These are phyloP conservation scores for Sarotherodon lohbergeri DNA, from an alignment of 2,113 vertebrate species.

Conservation along the genomic window DNA sequence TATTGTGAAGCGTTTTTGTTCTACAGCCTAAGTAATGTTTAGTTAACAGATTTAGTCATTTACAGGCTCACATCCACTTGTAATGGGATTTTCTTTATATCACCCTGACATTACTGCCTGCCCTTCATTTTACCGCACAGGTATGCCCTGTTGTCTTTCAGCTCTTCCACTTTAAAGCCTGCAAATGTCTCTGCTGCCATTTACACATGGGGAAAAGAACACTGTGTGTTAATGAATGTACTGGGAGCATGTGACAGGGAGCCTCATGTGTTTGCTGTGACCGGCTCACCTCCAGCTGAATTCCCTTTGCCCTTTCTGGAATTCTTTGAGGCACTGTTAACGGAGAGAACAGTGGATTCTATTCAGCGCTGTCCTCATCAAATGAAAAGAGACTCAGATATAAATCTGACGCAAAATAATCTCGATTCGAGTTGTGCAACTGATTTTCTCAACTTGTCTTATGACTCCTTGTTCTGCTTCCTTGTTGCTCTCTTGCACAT, in stretches of 20 bases:
- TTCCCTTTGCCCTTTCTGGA: not conserved
- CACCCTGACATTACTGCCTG: not conserved
- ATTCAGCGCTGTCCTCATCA: constrained; percentile 1
- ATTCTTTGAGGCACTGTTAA: constrained; percentile 1
- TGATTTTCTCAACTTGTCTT: constrained; percentile 19
- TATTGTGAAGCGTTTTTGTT: not conserved
- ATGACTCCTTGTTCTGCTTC: constrained; percentile 26
- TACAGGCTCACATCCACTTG: not conserved
- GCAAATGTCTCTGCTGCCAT: not conserved
- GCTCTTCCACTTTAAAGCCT: not conserved
- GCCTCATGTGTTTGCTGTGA: constrained; percentile 11
- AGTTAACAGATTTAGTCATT: not conserved
- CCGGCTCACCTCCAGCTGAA: constrained; percentile 27
- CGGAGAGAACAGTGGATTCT: constrained; percentile 21
- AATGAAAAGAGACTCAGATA: constrained; percentile 9
- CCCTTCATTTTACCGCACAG: not conserved
- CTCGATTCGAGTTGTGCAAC: not conserved
- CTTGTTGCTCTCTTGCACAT: not conserved
- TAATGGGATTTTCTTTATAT: not conserved
- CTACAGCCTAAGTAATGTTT: not conserved
- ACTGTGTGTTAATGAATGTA: constrained; percentile 13
- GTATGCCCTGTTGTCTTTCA: not conserved
- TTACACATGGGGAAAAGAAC: not conserved
- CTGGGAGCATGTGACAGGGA: constrained; percentile 29
- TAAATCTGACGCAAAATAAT: constrained; percentile 15